A percentile compares a stretch with the other conserved stretches of the same genome.
These are phyloP conservation scores for Argya squamiceps DNA, from an alignment of 2,797 vertebrate genomes.

Conservation along the genomic window DNA sequence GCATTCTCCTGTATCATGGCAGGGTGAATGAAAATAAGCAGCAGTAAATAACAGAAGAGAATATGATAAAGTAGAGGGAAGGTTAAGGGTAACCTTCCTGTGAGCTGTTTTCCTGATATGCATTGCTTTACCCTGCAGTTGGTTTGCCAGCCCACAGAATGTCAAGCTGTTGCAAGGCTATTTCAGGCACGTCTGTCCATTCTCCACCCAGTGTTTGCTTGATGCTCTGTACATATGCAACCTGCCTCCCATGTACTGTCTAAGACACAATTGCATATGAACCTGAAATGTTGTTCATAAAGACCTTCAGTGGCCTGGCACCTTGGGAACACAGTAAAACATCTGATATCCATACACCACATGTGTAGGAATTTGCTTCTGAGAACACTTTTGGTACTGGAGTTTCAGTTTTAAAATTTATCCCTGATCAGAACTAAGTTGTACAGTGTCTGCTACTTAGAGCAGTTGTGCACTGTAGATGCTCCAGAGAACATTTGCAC, in stretches of 20 bases:
- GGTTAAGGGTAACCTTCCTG: neutral
- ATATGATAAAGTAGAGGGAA: neutral
- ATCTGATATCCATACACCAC: neutral
- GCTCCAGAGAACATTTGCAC: neutral
- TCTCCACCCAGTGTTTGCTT: neutral
- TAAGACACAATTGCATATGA: neutral
- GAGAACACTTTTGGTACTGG: neutral
- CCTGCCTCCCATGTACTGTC: fast-evolving
- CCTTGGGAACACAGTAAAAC: neutral
- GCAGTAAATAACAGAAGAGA: neutral
- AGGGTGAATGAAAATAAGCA: neutral
- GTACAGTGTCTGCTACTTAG: neutral
- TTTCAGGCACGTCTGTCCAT: neutral
- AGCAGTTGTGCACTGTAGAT: fast-evolving
- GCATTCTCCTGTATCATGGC: neutral
- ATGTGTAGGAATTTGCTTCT: neutral
- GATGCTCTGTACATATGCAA: fast-evolving
- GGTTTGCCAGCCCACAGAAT: neutral
- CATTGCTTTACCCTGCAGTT: neutral
- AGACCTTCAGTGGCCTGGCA: neutral
- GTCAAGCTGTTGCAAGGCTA: neutral
- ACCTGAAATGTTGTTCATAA: neutral
- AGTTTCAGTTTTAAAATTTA: neutral
- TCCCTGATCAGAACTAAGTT: neutral
- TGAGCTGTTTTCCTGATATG: neutral